phyloP scores from a whole-genome alignment of 1,140 invertebrate genomes.

The Magallana ariakensis region DNA sequence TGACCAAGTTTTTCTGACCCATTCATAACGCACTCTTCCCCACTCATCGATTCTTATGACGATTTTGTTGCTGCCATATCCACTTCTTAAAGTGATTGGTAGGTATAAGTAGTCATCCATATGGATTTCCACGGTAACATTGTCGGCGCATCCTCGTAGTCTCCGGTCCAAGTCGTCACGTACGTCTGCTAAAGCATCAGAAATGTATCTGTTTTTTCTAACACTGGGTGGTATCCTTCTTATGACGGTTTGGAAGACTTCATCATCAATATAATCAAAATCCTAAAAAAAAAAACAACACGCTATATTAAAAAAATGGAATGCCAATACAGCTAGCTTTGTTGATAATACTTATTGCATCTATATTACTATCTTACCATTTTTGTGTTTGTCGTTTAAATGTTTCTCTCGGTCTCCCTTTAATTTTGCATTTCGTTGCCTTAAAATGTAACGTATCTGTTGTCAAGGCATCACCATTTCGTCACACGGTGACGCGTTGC shows the following conservation, averaged over 20 bases:
- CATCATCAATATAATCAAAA: background rate
- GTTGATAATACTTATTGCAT: too few species aligned
- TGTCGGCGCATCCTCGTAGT: background rate
- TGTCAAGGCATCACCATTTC: too few species aligned
- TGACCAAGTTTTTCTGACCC: background rate
- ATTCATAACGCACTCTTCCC: background rate
- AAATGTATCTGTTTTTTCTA: background rate
- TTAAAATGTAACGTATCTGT: too few species aligned
- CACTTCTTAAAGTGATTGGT: constrained; percentile 1
- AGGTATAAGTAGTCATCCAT: background rate
- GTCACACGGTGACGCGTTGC: too few species aligned
- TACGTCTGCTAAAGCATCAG: background rate
- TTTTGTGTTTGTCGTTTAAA: too few species aligned
- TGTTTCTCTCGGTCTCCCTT: too few species aligned
- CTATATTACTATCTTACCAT: too few species aligned
- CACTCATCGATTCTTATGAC: background rate
- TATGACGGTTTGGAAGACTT: background rate
- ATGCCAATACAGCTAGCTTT: too few species aligned
- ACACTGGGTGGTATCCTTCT: background rate
- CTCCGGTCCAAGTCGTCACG: background rate
- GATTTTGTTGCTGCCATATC: background rate
- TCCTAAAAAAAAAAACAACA: background rate
- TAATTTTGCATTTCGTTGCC: too few species aligned
- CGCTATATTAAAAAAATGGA: too few species aligned
- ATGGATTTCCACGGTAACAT: background rate